Conservation (phyloP, 1,140 invertebrate species). For the Heterodera carotae region DNA sequence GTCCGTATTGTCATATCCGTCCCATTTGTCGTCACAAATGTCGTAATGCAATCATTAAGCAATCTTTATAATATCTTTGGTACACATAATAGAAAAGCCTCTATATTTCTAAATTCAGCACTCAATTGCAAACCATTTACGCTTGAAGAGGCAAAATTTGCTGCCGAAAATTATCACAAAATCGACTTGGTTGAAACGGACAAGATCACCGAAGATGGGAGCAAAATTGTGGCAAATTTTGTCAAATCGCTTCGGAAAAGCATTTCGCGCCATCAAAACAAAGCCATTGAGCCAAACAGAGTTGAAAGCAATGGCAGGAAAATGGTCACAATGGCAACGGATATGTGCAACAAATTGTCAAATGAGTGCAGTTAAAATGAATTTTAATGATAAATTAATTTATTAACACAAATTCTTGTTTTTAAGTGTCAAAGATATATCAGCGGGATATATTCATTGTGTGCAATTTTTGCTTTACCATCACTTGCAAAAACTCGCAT, state of each 20-base stretch:
- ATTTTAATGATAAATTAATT: no score
- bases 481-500: background rate
- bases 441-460: background rate
- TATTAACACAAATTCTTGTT: no score
- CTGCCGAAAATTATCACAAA: background rate
- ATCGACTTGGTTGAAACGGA: background rate
- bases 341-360: background rate
- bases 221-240: background rate
- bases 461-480: background rate
- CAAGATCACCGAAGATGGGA: background rate
- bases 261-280: no score
- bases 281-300: background rate
- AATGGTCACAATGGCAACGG: background rate
- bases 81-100: no score
- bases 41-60: no score
- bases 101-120: no score
- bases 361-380: background rate
- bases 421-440: no score
- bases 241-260: background rate
- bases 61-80: no score
- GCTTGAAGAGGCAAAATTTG: background rate
- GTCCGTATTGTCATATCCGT: no score
- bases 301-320: background rate
- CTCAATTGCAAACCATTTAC: background rate
- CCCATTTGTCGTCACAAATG: no score